Percentiles rank a stretch among this genome's conserved stretches.
These are phyloP conservation scores for Picathartes gymnocephalus DNA, from an alignment of 2,113 vertebrate genomes.

Conservation along the genomic window DNA sequence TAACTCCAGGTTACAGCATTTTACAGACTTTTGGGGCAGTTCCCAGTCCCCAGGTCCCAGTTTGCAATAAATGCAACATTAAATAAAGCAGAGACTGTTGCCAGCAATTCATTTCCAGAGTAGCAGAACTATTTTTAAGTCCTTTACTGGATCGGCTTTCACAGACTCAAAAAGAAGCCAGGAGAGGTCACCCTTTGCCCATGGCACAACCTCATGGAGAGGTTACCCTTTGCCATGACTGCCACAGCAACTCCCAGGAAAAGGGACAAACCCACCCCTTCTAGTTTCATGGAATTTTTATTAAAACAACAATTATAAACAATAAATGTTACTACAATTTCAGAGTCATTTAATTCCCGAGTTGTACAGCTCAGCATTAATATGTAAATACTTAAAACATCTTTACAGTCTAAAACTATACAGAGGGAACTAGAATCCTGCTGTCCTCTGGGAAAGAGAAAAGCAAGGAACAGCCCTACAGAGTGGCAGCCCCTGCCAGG, in stretches of 20 bases:
- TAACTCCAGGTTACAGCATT: accelerated
- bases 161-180: not conserved
- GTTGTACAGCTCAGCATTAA: not conserved
- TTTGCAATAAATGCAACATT: not conserved
- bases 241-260: not conserved
- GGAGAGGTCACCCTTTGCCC: not conserved
- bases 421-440: too few relatives aligned
- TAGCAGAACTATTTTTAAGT: not conserved
- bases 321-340: not conserved
- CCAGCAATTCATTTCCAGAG: not conserved
- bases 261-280: not conserved
- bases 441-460: not conserved
- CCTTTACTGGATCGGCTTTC: not conserved
- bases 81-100: not conserved
- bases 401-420: not conserved
- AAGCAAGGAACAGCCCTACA: not conserved
- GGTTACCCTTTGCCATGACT: not conserved
- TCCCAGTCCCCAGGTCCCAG: too few relatives aligned
- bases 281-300: slow-evolving; percentile 35
- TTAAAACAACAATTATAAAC: not conserved
- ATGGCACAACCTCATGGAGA: not conserved
- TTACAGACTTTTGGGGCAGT: not conserved
- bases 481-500: not conserved
- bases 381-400: not conserved
- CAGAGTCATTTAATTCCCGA: not conserved